Conservation (phyloP, 2,888 invertebrate genomes). For the Pristionchus arcanus region DNA sequence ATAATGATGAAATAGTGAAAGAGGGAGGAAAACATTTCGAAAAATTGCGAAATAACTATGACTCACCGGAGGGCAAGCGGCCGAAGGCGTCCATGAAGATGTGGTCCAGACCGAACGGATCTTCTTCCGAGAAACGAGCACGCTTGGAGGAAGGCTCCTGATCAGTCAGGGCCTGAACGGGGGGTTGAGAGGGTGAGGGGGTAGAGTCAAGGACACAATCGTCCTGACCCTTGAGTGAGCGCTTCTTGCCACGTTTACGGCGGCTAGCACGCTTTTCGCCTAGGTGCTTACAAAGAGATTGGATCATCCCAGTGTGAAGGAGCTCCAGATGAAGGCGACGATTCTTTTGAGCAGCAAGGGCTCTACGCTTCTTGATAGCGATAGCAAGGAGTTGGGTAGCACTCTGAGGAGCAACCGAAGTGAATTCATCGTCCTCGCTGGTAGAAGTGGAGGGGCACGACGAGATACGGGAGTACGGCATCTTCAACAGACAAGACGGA, state of each 20-base stretch:
- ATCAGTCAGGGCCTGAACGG: constrained; percentile 57
- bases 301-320: constrained; percentile 71
- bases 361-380: constrained; percentile 72
- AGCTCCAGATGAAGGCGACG: constrained; percentile 68
- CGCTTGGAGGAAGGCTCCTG: constrained; percentile 60
- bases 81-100: constrained; percentile 63
- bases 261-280: constrained; percentile 70
- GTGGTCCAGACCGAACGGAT: constrained; percentile 68
- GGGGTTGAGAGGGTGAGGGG: constrained; percentile 57
- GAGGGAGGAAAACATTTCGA: neutral
- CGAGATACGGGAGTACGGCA: constrained; percentile 53
- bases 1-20: neutral
- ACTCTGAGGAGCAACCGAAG: constrained; percentile 55
- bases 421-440: constrained; percentile 57
- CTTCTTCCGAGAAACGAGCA: constrained; percentile 59
- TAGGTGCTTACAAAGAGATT: constrained; percentile 73
- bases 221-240: constrained; percentile 2
- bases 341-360: constrained; percentile 63
- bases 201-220: constrained; percentile 46
- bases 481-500: constrained; percentile 47
- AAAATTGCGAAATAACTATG: constrained; percentile 13
- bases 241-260: constrained; percentile 63
- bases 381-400: constrained; percentile 67
- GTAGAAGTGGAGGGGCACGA: constrained; percentile 61
- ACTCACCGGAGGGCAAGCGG: constrained; percentile 60